These are phyloP conservation scores for Masnerella sp. DNA, from an alignment of 2,888 invertebrate genomes.

Conservation along the genomic window DNA sequence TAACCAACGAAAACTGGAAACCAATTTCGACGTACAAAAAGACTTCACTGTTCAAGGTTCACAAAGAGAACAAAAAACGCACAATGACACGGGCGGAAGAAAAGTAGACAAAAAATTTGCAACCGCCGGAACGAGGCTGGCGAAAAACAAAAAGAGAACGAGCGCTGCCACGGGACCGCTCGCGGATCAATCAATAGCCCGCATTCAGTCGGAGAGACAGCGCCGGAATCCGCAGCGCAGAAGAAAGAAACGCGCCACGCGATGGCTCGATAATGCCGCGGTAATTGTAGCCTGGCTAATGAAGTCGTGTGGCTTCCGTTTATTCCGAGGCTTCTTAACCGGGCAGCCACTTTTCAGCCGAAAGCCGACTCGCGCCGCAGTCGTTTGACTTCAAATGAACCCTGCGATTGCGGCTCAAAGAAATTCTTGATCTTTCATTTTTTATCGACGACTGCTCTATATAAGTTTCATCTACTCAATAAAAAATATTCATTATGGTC, in stretches of 20 bases:
- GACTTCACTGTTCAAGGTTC: no score
- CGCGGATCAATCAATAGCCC: conserved; percentile 19
- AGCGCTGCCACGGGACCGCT: background rate
- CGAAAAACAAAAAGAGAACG: background rate
- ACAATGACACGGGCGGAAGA: background rate
- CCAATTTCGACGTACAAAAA: no score
- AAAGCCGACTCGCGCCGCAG: conserved; percentile 24
- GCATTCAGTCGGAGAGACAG: conserved; percentile 3
- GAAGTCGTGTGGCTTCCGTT: conserved; percentile 45
- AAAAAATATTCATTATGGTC: no score
- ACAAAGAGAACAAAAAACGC: background rate
- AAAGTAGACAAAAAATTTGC: background rate
- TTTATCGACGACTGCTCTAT: no score
- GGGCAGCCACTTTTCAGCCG: conserved; percentile 22
- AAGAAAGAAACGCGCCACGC: conserved; percentile 11
- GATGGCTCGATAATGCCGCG: conserved; percentile 28
- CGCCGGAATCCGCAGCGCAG: background rate
- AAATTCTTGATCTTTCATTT: no score
- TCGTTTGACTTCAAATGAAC: conserved; percentile 49
- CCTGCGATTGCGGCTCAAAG: conserved; percentile 22
- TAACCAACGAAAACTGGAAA: no score
- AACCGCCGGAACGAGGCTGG: background rate
- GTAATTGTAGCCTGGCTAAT: conserved; percentile 45
- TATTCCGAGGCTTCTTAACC: conserved; percentile 47
- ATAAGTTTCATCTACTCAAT: no score